phyloP scores from a whole-genome alignment of 2,797 vertebrate species.

The Pogoniulus pusillus region DNA sequence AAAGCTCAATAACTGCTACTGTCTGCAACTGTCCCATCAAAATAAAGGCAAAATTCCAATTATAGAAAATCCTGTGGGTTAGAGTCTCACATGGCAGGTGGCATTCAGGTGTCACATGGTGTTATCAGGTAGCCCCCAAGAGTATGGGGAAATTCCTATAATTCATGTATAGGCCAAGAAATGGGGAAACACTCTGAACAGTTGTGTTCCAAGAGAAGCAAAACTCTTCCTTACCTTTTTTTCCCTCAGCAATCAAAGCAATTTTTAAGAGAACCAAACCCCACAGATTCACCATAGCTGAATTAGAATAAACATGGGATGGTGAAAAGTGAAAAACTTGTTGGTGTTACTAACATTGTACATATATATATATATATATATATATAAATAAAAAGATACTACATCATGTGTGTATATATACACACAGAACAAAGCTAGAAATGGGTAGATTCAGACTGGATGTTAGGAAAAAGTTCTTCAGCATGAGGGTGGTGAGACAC shows the following conservation, averaged over 20 bases:
- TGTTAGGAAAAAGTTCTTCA: too few species aligned
- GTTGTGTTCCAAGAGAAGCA: fast-evolving
- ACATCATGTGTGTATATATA: too few species aligned
- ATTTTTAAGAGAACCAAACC: neutral
- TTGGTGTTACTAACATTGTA: neutral
- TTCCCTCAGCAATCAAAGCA: neutral
- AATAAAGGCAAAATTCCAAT: neutral
- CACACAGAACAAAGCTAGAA: too few species aligned
- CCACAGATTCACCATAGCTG: neutral
- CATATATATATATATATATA: too few species aligned
- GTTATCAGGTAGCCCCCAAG: neutral
- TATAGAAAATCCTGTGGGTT: neutral
- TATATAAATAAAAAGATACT: too few species aligned
- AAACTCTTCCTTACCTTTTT: neutral
- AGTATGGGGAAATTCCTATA: neutral
- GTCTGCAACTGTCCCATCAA: neutral
- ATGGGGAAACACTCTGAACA: neutral
- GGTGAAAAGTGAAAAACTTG: neutral
- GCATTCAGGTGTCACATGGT: neutral
- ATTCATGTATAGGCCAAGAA: neutral
- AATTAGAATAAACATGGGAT: neutral
- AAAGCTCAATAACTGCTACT: neutral
- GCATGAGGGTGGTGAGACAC: too few species aligned
- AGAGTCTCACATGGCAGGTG: neutral
- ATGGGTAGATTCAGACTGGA: too few species aligned